These are phyloP conservation scores for Colletes collaris DNA, from an alignment of 2,888 invertebrate species.

Conservation along the genomic window DNA sequence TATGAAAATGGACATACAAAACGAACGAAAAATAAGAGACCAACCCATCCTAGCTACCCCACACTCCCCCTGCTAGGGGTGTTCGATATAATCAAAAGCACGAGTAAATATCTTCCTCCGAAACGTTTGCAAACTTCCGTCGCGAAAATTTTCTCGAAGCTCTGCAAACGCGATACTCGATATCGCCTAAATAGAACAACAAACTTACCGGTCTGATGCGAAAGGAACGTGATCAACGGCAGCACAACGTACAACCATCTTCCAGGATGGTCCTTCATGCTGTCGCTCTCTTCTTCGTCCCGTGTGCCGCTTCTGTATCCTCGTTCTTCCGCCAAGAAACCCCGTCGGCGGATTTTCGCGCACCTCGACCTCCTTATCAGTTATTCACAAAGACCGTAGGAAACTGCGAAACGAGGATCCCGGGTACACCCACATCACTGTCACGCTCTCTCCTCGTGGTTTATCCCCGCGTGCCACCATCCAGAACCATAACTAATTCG, in stretches of 20 bases:
- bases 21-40: no score
- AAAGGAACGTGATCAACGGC: constrained; percentile 76
- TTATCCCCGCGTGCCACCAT: constrained; percentile 26
- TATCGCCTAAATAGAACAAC: neutral
- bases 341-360: constrained; percentile 23
- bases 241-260: constrained; percentile 77
- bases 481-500: constrained; percentile 23
- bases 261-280: constrained; percentile 76
- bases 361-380: constrained; percentile 51
- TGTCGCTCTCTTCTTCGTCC: constrained; percentile 49
- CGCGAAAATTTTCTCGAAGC: neutral
- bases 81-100: no score
- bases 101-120: no score
- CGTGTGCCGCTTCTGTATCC: constrained; percentile 9
- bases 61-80: no score
- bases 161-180: neutral
- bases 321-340: constrained; percentile 11
- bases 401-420: constrained; percentile 35
- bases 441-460: constrained; percentile 45
- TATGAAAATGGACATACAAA: no score
- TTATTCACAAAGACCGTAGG: constrained; percentile 56
- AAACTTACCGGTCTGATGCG: constrained; percentile 77
- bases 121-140: no score
- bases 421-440: constrained; percentile 61
- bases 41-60: no score